Evolutionary conservation across 2,113 vertebrate species (phyloP), one percentile per base, ranked within the genome.

Genomic region (Psilopsiagon aurifrons): DNA sequence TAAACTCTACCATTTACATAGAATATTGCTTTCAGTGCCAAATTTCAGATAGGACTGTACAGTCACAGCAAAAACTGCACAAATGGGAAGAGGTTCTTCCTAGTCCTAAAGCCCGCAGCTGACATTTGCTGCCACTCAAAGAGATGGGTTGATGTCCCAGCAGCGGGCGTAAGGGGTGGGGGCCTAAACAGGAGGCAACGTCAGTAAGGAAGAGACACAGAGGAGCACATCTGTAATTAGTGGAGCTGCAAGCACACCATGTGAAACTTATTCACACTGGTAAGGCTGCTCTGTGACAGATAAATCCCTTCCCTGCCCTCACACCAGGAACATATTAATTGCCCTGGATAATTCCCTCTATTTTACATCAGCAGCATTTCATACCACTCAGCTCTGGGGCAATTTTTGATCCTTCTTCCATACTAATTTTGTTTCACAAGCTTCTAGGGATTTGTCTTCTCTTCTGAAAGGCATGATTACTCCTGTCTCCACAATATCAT

Each of bases 91-190:
- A 54, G 23, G 44, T 18, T 64, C 51, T 69, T 70, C 67, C 46
- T 46, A 33, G 33, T n/a, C 47, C 20, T 64, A 51, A 46, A 64
- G 25, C 18, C 62, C 51, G 20, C 52, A 64, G 7, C 62, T 51
- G 28, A 35, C 29, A 51, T 15, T 59, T 49, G 17, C 24, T 63
- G 71, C n/a, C 17, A 6, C 18, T 68, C 33, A n/a, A 60, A 74
- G 51, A 57, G 68, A 19, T 29, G 29, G n/a, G 11, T 18, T 59
- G 57, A n/a, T 24, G n/a, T 28, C 31, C 44, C 52, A 68, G 1
- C 0, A 1, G 24, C 0, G 0, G 44, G 29, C 19, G 5, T 19
- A 68, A 54, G 25, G n/a, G 19, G 6, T 52, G 7, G 14, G 37
- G 28, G 6, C 52, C 74, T 43, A 62, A 68, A 68, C 17, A 67